phyloP scores from a whole-genome alignment of 2,797 vertebrate species.

The Anomalospiza imberbis region DNA sequence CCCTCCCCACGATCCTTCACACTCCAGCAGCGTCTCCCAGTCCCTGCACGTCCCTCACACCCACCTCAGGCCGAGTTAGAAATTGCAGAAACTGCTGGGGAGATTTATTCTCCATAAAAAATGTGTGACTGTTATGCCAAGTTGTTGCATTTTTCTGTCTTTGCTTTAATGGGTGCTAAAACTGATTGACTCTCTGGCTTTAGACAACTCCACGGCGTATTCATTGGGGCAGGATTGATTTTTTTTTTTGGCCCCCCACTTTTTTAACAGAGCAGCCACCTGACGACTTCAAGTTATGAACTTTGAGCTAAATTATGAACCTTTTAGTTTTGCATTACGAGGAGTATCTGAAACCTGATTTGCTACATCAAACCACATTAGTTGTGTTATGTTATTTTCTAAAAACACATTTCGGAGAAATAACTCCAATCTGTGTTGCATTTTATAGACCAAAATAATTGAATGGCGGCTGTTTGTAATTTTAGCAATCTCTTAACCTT shows the following conservation, averaged over 20 bases:
- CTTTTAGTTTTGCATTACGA: constrained; percentile 74
- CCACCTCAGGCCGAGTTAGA: background rate
- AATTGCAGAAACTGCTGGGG: background rate
- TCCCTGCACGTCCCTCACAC: background rate
- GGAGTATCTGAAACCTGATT: constrained; percentile 75
- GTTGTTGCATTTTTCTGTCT: constrained; percentile 28
- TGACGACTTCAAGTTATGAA: constrained; percentile 66
- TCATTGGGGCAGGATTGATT: constrained; percentile 57
- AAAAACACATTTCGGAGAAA: constrained; percentile 81
- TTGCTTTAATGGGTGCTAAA: constrained; percentile 68
- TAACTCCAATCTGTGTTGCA: constrained; percentile 79
- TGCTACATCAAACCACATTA: constrained; percentile 79
- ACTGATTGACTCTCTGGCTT: constrained; percentile 63
- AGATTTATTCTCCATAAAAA: constrained; percentile 10
- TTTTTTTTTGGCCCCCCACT: background rate
- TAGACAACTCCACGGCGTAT: constrained; percentile 46
- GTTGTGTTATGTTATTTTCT: constrained; percentile 79
- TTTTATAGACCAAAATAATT: constrained; percentile 84
- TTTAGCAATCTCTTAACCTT: constrained; percentile 85
- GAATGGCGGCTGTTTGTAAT: constrained; percentile 83
- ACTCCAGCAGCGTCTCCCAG: background rate
- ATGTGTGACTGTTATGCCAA: constrained; percentile 3
- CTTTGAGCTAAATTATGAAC: constrained; percentile 75
- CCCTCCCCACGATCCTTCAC: rapidly evolving
- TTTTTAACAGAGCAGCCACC: constrained; percentile 53